These are phyloP conservation scores for Pseudochaenichthys georgianus DNA, from an alignment of 2,797 vertebrate genomes.

Conservation along the genomic window DNA sequence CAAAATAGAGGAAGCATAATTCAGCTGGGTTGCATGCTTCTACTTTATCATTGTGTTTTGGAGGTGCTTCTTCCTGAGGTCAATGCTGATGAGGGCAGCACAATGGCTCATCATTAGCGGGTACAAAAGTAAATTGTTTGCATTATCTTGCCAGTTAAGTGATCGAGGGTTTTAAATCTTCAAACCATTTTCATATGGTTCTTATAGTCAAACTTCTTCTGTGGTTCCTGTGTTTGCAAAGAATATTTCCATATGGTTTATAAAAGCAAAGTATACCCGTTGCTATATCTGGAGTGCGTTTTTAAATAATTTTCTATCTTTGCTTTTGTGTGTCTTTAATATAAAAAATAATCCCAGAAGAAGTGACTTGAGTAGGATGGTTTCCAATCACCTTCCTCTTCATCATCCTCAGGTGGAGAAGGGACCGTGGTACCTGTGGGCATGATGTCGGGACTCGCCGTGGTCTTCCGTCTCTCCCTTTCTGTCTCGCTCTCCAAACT, in stretches of 20 bases:
- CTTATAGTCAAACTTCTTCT: not conserved
- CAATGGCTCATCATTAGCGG: not conserved
- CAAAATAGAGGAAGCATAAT: constrained; percentile 1
- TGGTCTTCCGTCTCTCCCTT: constrained; percentile 94
- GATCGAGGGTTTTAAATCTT: constrained; percentile 4
- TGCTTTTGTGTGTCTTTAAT: constrained; percentile 6
- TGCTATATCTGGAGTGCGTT: not conserved
- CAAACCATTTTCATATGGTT: constrained; percentile 1
- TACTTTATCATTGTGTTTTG: constrained; percentile 1
- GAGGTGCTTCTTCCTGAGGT: constrained; percentile 1
- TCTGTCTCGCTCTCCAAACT: constrained; percentile 96
- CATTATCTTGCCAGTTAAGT: not conserved
- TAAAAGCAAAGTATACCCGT: not conserved
- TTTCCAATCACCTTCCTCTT: constrained; percentile 92
- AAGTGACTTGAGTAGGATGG: not conserved
- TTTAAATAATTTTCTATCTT: not conserved
- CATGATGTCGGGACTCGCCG: constrained; percentile 93
- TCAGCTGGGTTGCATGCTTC: not conserved
- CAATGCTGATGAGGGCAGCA: not conserved
- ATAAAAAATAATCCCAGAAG: not conserved
- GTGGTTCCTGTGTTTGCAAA: constrained; percentile 1
- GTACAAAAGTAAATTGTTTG: not conserved
- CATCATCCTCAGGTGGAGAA: constrained; percentile 97
- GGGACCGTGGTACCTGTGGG: constrained; percentile 89
- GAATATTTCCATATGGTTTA: constrained; percentile 9